Evolutionary conservation across 2,797 vertebrate genomes (phyloP), one percentile per base, ranked within the genome.

Genomic region (Dicrostonyx torquatus): DNA sequence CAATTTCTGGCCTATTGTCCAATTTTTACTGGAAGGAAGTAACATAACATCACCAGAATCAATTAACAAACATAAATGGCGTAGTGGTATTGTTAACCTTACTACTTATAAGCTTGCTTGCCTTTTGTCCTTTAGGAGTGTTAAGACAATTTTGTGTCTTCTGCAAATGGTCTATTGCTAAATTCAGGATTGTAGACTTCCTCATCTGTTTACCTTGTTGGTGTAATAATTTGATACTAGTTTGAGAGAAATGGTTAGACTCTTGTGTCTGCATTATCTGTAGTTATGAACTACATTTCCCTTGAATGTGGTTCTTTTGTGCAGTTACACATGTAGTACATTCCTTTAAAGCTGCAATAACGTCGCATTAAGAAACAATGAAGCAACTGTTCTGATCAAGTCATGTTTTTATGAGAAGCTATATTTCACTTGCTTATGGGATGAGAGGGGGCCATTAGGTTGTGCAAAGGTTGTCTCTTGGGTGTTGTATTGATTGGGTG

Each of bases 281-380:
- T 79, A 77, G 91, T 68, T 89, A 66, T n/a, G 0, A 88, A 17
- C 34, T 79, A 4, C 45, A 62, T 79, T 93, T 80, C 43, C 76
- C 9, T 48, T 93, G 58, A 78, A 55, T 53, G 3, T 70, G 13
- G n/a, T 2, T 91, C 29, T 40, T 48, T 50, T 82, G 14, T 60
- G 72, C 8, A 77, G n/a, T 89, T 75, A 72, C 12, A 72, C 93
- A 75, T 58, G 3, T 64, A 82, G 8, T 13, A 6, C 90, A 70
- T 72, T 70, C 50, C 34, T 88, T 90, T 96, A 78, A 73, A 55
- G 68, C 34, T 66, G 5, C 60, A 92, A 88, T 78, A 82, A 88
- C 2, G 4, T 80, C 22, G 26, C 26, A 93, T 73, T 75, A 87
- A 83, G 37, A 66, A 88, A 72, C 66, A 83, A 26, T 73, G 12